phyloP scores from a whole-genome alignment of 2,113 vertebrate species.

The Percina caprodes region DNA sequence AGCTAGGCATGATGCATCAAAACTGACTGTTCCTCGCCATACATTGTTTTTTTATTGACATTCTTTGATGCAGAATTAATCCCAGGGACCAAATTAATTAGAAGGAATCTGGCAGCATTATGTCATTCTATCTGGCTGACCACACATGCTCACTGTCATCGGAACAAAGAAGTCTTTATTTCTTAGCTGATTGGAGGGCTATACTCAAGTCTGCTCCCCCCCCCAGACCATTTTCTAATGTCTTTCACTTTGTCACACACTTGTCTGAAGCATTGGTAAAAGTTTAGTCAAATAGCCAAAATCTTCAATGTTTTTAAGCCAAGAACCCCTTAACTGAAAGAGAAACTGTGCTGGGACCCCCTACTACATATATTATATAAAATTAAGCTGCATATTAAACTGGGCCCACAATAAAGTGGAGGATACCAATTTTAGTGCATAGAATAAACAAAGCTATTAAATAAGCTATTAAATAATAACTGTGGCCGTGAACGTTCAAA shows the following conservation, averaged over 20 bases:
- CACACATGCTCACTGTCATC: constrained; percentile 17
- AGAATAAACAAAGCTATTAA: too few relatives aligned
- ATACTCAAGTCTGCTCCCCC: constrained; percentile 10
- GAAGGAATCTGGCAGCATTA: constrained; percentile 10
- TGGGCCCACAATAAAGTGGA: too few relatives aligned
- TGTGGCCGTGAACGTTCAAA: too few relatives aligned
- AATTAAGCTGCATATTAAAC: too few relatives aligned
- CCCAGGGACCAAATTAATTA: constrained; percentile 15
- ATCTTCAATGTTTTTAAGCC: too few relatives aligned
- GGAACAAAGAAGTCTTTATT: constrained; percentile 26
- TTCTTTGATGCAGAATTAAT: constrained; percentile 23
- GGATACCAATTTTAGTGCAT: too few relatives aligned
- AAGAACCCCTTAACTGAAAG: too few relatives aligned
- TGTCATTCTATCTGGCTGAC: constrained; percentile 35
- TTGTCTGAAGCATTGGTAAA: not conserved
- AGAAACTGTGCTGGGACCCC: too few relatives aligned
- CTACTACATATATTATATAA: too few relatives aligned
- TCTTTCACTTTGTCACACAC: constrained; percentile 22
- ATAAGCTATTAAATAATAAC: too few relatives aligned
- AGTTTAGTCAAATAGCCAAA: not conserved
- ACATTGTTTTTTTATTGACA: constrained; percentile 12
- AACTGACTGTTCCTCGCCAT: constrained; percentile 4
- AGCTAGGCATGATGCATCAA: not conserved
- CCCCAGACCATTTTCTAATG: not conserved
- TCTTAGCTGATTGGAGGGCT: constrained; percentile 22